Conservation (phyloP, 2,888 invertebrate genomes). For the Candidula unifasciata region DNA sequence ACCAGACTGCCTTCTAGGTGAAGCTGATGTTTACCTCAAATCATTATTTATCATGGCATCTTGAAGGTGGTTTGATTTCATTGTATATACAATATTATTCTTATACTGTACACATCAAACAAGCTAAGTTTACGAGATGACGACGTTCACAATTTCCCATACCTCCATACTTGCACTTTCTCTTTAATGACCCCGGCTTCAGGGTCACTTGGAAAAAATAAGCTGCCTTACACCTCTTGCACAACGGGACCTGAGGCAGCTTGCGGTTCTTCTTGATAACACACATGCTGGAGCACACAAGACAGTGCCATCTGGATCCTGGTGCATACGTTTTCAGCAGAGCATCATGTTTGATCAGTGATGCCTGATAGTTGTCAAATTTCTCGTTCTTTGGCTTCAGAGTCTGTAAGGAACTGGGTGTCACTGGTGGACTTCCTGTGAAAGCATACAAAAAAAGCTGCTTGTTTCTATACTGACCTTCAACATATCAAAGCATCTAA, state of each 20-base stretch:
- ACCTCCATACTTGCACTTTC: conserved; percentile 34
- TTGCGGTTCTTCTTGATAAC: conserved; percentile 43
- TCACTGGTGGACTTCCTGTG: conserved; percentile 39
- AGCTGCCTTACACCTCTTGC: conserved; percentile 42
- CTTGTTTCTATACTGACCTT: too few relatives aligned
- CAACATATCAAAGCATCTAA: too few relatives aligned
- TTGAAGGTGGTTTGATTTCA: too few relatives aligned
- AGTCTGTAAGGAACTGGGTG: conserved; percentile 26
- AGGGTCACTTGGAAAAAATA: conserved; percentile 32
- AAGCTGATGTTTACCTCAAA: too few relatives aligned
- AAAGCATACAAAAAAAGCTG: too few relatives aligned
- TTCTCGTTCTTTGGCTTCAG: background rate
- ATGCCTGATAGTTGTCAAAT: conserved; percentile 27
- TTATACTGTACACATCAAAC: too few relatives aligned
- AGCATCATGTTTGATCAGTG: conserved; percentile 21
- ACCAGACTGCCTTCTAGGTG: too few relatives aligned
- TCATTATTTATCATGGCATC: too few relatives aligned
- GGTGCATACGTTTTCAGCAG: conserved; percentile 1
- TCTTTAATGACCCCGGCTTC: background rate
- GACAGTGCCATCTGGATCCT: conserved; percentile 27
- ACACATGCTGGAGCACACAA: conserved; percentile 33
- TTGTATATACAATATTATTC: too few relatives aligned
- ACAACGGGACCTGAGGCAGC: conserved; percentile 44
- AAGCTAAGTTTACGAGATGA: too few relatives aligned
- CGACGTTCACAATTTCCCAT: background rate